phyloP scores from a whole-genome alignment of 2,113 vertebrate genomes.

The Sinocyclocheilus maitianheensis region DNA sequence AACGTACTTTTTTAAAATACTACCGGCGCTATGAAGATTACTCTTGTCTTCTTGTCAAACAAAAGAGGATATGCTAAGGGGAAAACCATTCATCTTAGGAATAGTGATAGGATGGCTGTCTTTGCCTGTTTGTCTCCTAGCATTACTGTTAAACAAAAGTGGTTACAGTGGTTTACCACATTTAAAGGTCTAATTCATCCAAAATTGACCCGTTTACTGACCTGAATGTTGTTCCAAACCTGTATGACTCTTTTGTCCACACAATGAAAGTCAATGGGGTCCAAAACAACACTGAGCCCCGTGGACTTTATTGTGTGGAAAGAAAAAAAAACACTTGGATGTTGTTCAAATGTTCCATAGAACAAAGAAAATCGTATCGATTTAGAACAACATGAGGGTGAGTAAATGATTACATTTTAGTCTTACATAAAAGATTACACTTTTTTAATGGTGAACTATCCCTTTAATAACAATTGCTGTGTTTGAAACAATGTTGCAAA shows the following conservation, averaged over 20 bases:
- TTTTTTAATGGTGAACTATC: too few species aligned
- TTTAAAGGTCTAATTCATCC: neutral
- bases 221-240: neutral
- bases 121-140: constrained; percentile 23
- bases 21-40: constrained; percentile 65
- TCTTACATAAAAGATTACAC: too few species aligned
- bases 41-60: constrained; percentile 66
- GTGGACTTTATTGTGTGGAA: neutral
- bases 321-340: neutral
- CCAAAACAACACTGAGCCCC: neutral
- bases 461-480: too few species aligned
- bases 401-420: neutral
- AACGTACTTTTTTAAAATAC: constrained; percentile 83
- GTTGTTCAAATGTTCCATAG: neutral
- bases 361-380: neutral
- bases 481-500: too few species aligned
- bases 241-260: neutral
- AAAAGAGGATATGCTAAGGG: neutral
- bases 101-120: neutral
- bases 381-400: neutral
- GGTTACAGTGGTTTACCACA: neutral
- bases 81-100: neutral
- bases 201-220: neutral
- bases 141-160: neutral
- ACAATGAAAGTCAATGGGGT: neutral